Conservation (phyloP, 2,797 vertebrate species). For the Pantherophis vulpinus region DNA sequence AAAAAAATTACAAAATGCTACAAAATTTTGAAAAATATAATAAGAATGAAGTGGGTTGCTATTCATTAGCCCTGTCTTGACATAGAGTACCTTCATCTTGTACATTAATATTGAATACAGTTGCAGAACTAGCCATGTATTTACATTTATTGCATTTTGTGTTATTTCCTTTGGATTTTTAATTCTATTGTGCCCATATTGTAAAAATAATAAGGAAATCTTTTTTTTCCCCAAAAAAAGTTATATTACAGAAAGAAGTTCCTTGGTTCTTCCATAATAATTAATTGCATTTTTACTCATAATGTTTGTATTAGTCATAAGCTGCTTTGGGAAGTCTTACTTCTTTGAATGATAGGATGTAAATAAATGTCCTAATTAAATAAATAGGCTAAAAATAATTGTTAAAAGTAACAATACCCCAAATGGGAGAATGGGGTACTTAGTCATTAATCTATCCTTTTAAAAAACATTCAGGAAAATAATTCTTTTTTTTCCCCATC, state of each 20-base stretch:
- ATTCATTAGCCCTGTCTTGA: neutral
- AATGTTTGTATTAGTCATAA: neutral
- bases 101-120: neutral
- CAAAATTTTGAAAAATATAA: neutral
- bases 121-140: neutral
- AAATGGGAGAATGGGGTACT: neutral
- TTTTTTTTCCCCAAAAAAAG: neutral
- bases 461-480: neutral
- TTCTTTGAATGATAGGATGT: neutral
- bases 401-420: neutral
- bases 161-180: neutral
- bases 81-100: neutral
- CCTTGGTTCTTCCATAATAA: neutral
- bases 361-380: neutral
- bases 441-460: neutral
- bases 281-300: neutral
- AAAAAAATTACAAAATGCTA: neutral
- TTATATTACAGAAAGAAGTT: neutral
- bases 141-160: neutral
- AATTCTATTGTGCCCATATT: neutral
- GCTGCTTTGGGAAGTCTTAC: neutral
- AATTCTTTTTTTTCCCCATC: neutral
- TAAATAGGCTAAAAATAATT: neutral
- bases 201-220: neutral
- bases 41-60: neutral